A percentile compares a stretch with the other conserved stretches of the same genome.
Evolutionary conservation across 2,888 invertebrate genomes (phyloP).

Genomic region (Cremastinae sp.): DNA sequence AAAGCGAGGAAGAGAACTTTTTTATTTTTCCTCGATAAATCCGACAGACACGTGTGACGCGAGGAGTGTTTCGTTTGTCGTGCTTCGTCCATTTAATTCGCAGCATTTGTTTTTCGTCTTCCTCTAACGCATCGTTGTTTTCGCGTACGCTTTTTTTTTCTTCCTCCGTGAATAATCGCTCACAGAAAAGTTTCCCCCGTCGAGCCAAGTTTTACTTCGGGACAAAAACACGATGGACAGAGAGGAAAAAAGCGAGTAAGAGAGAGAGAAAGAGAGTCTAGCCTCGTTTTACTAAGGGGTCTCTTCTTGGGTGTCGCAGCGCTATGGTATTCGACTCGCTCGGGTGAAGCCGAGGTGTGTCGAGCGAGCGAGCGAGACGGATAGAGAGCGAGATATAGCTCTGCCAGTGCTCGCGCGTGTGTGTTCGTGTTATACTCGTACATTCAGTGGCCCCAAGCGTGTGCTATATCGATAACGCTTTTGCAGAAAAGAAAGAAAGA

Average conservation of each 20-base stretch:
- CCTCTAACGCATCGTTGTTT: neutral
- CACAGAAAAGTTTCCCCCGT: neutral
- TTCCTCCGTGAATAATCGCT: neutral
- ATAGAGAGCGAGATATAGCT: slow-evolving; percentile 15
- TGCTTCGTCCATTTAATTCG: slow-evolving; percentile 6
- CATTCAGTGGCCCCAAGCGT: neutral
- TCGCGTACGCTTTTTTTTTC: neutral
- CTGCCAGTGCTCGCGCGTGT: slow-evolving; percentile 5
- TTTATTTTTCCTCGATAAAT: slow-evolving; percentile 6
- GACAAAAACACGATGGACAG: slow-evolving; percentile 76
- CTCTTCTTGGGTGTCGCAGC: slow-evolving; percentile 52
- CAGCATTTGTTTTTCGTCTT: neutral
- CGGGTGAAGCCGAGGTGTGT: slow-evolving; percentile 58
- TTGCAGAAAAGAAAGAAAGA: neutral
- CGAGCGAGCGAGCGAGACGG: slow-evolving; percentile 56
- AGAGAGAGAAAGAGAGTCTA: slow-evolving; percentile 59
- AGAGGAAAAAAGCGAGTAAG: slow-evolving; percentile 69
- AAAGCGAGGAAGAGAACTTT: slow-evolving; percentile 10
- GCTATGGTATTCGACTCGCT: slow-evolving; percentile 58
- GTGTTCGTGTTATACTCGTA: neutral
- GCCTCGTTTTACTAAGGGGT: slow-evolving; percentile 55
- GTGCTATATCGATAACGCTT: slow-evolving; percentile 24
- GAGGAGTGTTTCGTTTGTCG: slow-evolving; percentile 60
- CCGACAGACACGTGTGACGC: slow-evolving; percentile 46
- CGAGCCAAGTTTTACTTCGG: neutral